phyloP scores from a whole-genome alignment of 2,888 invertebrate species.

The Drosophila anceps region DNA sequence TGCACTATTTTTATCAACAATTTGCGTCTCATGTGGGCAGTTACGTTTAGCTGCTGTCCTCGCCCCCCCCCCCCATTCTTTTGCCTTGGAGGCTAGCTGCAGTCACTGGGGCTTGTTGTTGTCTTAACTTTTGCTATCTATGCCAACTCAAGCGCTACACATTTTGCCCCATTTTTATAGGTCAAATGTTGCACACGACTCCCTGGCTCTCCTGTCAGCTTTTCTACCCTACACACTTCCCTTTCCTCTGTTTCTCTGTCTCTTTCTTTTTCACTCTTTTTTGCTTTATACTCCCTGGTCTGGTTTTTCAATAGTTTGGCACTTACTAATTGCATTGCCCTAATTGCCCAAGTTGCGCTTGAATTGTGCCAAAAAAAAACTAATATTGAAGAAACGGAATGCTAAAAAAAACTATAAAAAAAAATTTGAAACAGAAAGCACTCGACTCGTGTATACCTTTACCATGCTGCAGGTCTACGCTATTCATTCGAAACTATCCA shows the following conservation, averaged over 20 bases:
- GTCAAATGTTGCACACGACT: slow-evolving; percentile 54
- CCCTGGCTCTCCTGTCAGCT: background rate
- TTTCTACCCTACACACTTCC: background rate
- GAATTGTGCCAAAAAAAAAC: slow-evolving; percentile 65
- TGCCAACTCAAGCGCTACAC: slow-evolving; percentile 32
- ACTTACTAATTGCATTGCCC: slow-evolving; percentile 75
- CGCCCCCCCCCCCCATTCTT: background rate
- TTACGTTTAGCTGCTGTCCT: slow-evolving; percentile 23
- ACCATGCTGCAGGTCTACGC: too few species aligned
- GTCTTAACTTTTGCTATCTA: slow-evolving; percentile 27
- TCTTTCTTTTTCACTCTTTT: background rate
- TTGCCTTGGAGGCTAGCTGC: slow-evolving; percentile 7
- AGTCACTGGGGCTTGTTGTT: slow-evolving; percentile 2
- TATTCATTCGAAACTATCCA: too few species aligned
- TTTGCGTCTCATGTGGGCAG: slow-evolving; percentile 58
- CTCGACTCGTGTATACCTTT: too few species aligned
- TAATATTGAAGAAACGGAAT: slow-evolving; percentile 8
- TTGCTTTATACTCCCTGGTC: slow-evolving; percentile 23
- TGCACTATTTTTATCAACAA: slow-evolving; percentile 50
- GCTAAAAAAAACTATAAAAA: background rate
- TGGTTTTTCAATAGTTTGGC: slow-evolving; percentile 68
- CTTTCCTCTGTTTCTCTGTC: background rate
- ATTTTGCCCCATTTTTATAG: slow-evolving; percentile 58
- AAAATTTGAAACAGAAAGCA: background rate
- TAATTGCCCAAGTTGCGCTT: slow-evolving; percentile 71